Evolutionary conservation across 2,113 vertebrate genomes (phyloP).

Genomic region (Syngnathus typhle): DNA sequence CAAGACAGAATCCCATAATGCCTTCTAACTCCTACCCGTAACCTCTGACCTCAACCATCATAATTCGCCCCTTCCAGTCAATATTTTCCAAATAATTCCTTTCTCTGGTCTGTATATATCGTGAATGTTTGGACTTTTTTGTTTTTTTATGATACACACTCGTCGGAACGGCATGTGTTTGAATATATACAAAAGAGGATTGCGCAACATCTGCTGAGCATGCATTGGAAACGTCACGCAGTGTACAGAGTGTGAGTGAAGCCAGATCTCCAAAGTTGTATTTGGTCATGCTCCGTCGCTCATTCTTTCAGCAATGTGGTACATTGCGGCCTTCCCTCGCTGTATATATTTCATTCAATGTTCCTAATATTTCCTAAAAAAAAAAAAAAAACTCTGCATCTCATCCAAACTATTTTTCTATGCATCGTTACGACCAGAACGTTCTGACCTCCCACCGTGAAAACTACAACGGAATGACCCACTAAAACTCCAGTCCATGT

Average conservation of each 20-base stretch:
- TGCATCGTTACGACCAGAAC: constrained; percentile 18
- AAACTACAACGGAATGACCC: constrained; percentile 11
- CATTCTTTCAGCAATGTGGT: constrained; percentile 5
- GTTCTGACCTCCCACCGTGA: constrained; percentile 18
- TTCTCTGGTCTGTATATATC: background rate
- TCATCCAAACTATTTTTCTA: constrained; percentile 8
- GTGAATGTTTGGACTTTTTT: background rate
- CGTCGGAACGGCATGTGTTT: background rate
- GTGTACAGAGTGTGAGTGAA: constrained; percentile 9
- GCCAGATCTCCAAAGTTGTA: constrained; percentile 1
- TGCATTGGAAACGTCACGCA: background rate
- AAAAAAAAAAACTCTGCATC: background rate
- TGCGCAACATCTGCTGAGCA: constrained; percentile 1
- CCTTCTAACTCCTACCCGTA: too few species aligned
- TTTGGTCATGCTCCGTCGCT: background rate
- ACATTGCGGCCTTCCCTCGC: background rate
- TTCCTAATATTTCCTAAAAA: constrained; percentile 17
- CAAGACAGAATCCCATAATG: background rate
- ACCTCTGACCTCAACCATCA: too few species aligned
- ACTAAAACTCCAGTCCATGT: constrained; percentile 9
- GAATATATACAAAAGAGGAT: background rate
- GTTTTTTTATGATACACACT: background rate
- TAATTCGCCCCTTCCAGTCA: too few species aligned
- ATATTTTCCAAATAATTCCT: background rate
- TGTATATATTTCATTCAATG: background rate